A percentile compares a stretch with the other conserved stretches of the same genome.
These are phyloP conservation scores for Drosophila falleni DNA, from an alignment of 2,888 invertebrate genomes.

Conservation along the genomic window DNA sequence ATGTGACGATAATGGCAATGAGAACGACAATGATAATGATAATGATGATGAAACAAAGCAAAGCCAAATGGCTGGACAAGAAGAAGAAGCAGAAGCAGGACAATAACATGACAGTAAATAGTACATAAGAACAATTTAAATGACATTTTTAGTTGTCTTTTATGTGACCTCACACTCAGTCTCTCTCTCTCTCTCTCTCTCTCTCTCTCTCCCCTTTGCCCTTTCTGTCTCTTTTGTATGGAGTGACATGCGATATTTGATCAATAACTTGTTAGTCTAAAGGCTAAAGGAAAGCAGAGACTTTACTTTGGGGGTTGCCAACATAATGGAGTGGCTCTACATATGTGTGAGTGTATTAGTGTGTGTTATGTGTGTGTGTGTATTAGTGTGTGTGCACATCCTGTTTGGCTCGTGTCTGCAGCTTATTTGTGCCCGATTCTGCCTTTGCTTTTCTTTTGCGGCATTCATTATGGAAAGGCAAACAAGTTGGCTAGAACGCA, in stretches of 20 bases:
- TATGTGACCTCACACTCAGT: constrained; percentile 28
- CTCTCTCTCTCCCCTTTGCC: background rate
- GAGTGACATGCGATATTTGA: constrained; percentile 78
- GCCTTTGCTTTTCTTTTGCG: constrained; percentile 40
- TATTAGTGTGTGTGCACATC: constrained; percentile 34
- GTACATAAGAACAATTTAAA: constrained; percentile 77
- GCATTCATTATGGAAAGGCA: constrained; percentile 80
- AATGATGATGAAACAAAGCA: constrained; percentile 47
- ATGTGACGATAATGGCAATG: constrained; percentile 38
- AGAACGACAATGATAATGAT: constrained; percentile 36
- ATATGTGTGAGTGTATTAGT: background rate
- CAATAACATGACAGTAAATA: constrained; percentile 68
- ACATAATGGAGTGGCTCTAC: constrained; percentile 40
- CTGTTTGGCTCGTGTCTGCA: constrained; percentile 47
- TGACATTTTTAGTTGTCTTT: constrained; percentile 77
- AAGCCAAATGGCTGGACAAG: constrained; percentile 40
- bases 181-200: background rate
- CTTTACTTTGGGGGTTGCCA: constrained; percentile 39
- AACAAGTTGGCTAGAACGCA: constrained; percentile 58
- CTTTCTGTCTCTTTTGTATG: background rate
- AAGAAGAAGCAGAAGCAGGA: background rate
- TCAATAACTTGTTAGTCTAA: constrained; percentile 64
- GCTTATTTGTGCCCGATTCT: constrained; percentile 49
- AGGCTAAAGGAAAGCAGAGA: constrained; percentile 23
- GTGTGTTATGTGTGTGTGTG: constrained; percentile 11